Percentiles rank a stretch among this genome's conserved stretches.
Evolutionary conservation across 1,140 invertebrate genomes (phyloP).

Genomic region (Drosophila varians): DNA sequence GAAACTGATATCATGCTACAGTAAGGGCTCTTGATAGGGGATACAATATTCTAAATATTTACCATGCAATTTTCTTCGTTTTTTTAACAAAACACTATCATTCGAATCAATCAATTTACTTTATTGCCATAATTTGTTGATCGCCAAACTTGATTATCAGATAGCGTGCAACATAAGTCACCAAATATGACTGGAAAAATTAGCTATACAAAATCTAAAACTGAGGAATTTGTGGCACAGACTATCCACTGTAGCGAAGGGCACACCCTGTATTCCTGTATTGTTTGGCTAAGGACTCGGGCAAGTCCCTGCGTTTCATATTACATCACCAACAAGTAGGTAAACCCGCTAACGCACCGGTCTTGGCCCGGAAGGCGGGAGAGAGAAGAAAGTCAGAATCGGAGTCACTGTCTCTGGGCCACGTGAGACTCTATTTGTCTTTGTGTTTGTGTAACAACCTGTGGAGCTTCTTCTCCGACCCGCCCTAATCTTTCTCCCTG

Average conservation of each 20-base stretch:
- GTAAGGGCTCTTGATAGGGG: background rate
- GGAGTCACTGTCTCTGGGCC: constrained; percentile 6
- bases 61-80: too few species aligned
- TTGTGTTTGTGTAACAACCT: constrained; percentile 55
- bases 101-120: background rate
- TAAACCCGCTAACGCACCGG: constrained; percentile 8
- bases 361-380: constrained; percentile 16
- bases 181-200: background rate
- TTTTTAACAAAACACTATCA: too few species aligned
- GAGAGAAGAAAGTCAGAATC: constrained; percentile 21
- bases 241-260: background rate
- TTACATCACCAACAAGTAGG: constrained; percentile 63
- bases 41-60: background rate
- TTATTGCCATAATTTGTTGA: background rate
- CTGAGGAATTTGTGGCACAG: too few species aligned
- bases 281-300: constrained; percentile 58
- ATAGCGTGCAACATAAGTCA: background rate
- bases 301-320: constrained; percentile 16
- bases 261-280: constrained; percentile 36
- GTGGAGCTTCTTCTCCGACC: constrained; percentile 46
- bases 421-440: constrained; percentile 15
- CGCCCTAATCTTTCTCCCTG: constrained; percentile 16
- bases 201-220: background rate
- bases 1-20: constrained; percentile 19
- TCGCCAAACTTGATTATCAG: background rate